Base-by-base conservation (phyloP, 2,888 invertebrate species). In the Holacanthella duospinosa region DNA sequence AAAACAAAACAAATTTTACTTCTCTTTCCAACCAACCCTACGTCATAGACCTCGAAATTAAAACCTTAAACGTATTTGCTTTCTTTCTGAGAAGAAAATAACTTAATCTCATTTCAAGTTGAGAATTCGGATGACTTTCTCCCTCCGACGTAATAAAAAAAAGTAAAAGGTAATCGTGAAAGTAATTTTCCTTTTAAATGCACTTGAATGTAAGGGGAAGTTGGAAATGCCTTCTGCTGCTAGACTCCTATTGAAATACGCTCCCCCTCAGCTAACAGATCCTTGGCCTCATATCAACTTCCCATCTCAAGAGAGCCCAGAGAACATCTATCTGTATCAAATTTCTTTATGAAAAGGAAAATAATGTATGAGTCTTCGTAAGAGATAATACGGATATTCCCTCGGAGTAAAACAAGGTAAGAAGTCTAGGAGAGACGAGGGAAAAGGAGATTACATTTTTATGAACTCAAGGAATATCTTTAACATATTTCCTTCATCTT, bases 401-500 rank as follows among this genome's bases (percentile, higher is more conserved):
- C 36, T 36, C 9, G 36, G n/a, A 48, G 12, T 21, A 48, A 48
- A 48, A 48, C 48, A 48, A 48, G 48, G 48, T 48, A 48, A 21
- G n/a, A 48, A 21, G 21, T n/a, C n/a, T n/a, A n/a, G 36, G 16
- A 36, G 16, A 36, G 36, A 36, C 9, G 36, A 36, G 6, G 36
- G 16, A 36, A 21, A 48, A 48, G 21, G 48, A 48, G 48, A 48
- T 48, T 48, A 48, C 48, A 48, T 48, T 48, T 48, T 48, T 48
- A 48, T 48, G 48, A 48, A 48, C 48, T 48, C 21, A 9, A 48
- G 21, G 48, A 48, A 21, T 48, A 48, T 21, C 21, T 21, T 36
- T 48, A 48, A 21, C 48, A 48, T 48, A 36, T 48, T 48, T 48
- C 19, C 48, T 21, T 48, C 48, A 48, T 48, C 48, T 48, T 48